A percentile compares a stretch with the other conserved stretches of the same genome.
These are phyloP conservation scores for Crematogaster levior DNA, from an alignment of 2,888 invertebrate species.

Conservation along the genomic window DNA sequence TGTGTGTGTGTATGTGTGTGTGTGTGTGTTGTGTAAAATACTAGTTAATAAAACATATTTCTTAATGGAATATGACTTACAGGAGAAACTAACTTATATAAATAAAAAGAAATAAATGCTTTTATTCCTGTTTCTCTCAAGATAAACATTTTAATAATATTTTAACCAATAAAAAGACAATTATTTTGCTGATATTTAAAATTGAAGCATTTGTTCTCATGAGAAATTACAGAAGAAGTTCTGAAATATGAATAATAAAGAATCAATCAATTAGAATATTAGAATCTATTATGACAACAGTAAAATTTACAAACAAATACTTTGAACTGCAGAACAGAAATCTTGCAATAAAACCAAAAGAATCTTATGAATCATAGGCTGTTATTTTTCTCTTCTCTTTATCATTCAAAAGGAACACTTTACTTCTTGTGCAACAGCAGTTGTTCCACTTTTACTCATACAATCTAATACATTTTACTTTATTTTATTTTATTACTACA, in stretches of 20 bases:
- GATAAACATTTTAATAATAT: neutral
- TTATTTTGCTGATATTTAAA: neutral
- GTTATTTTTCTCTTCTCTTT: neutral
- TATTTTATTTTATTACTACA: too few species aligned
- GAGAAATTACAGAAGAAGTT: neutral
- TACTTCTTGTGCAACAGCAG: neutral
- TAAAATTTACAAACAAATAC: neutral
- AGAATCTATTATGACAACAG: neutral
- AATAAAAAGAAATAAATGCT: neutral
- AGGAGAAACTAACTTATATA: neutral
- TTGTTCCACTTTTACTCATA: constrained; percentile 23
- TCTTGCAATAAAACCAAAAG: too few species aligned
- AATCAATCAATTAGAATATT: neutral
- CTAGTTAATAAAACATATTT: constrained; percentile 18
- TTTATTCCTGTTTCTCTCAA: neutral
- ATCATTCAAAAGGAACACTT: neutral
- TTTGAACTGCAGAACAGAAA: neutral
- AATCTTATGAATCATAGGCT: neutral
- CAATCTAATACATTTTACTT: neutral
- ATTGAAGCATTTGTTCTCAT: neutral
- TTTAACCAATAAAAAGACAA: neutral
- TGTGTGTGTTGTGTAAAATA: constrained; percentile 39
- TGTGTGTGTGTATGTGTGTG: constrained; percentile 17
- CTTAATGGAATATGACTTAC: neutral
- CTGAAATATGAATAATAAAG: neutral